These are phyloP conservation scores for mouse (Mus musculus) DNA, from an alignment of 2,113 vertebrate species.

Conservation along the genomic window DNA sequence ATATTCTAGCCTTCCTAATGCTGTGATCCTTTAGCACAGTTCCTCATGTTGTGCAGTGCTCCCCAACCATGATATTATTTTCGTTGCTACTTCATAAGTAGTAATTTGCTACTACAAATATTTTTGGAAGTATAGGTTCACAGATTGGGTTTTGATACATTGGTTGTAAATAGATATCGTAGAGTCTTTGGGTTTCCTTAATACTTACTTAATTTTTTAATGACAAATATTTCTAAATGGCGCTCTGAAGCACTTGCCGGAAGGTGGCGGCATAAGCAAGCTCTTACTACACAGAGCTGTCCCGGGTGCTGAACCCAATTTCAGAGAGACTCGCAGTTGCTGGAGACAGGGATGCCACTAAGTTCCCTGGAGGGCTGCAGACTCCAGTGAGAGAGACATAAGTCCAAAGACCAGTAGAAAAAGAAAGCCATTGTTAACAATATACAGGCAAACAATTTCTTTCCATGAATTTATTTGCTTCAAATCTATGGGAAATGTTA, in stretches of 20 bases:
- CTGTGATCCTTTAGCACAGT: not conserved
- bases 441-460: not conserved
- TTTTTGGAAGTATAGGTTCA: not conserved
- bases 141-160: too few species aligned
- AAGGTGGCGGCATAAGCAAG: slow-evolving; percentile 84
- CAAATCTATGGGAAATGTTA: not conserved
- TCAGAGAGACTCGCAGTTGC: not conserved
- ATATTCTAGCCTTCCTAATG: not conserved
- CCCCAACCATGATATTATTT: not conserved
- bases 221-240: slow-evolving; percentile 37
- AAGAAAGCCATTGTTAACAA: not conserved
- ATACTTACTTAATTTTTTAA: not conserved
- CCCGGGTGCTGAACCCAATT: slow-evolving; percentile 80
- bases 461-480: not conserved
- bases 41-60: not conserved
- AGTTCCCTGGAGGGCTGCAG: slow-evolving; percentile 17
- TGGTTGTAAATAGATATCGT: not conserved
- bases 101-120: not conserved
- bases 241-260: slow-evolving; percentile 67
- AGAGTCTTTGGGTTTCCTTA: not conserved
- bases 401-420: not conserved
- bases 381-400: not conserved
- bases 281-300: slow-evolving; percentile 78
- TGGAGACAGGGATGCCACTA: not conserved
- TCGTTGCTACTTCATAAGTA: not conserved